These are phyloP conservation scores for Macaria liturata DNA, from an alignment of 2,888 invertebrate genomes.

Conservation along the genomic window DNA sequence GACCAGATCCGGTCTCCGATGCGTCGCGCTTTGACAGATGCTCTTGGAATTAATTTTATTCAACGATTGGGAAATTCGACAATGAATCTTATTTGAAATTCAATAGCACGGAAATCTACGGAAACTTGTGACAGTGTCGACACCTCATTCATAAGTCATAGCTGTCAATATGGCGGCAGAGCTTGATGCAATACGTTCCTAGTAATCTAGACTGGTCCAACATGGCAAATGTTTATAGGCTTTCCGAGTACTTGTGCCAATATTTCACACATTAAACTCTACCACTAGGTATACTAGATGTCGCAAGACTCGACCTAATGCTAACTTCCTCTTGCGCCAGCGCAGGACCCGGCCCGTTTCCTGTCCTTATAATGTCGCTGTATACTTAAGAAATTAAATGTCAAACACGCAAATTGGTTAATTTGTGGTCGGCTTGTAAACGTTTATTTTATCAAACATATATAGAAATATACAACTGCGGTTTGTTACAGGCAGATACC, in stretches of 20 bases:
- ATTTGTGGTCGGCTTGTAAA: conserved; percentile 1
- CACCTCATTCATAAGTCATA: neutral
- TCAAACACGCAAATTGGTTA: conserved; percentile 2
- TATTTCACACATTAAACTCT: neutral
- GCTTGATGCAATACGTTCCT: neutral
- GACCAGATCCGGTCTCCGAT: too few relatives aligned
- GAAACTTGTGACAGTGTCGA: neutral
- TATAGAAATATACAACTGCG: too few relatives aligned
- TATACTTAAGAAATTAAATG: conserved; percentile 16
- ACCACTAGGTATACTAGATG: conserved; percentile 7
- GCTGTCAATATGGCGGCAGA: too few relatives aligned
- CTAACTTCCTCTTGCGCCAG: conserved; percentile 31
- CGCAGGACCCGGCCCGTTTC: conserved; percentile 5
- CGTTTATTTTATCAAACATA: too few relatives aligned
- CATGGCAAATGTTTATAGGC: conserved; percentile 5
- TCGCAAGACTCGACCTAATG: conserved; percentile 17
- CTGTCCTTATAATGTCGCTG: conserved; percentile 4
- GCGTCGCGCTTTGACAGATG: conserved; percentile 5
- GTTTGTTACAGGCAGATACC: too few relatives aligned
- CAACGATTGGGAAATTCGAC: conserved; percentile 14
- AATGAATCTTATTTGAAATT: conserved; percentile 6
- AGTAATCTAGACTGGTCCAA: conserved; percentile 3
- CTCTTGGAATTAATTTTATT: conserved; percentile 13
- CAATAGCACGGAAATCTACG: conserved; percentile 6
- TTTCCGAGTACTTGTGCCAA: conserved; percentile 1